phyloP scores from a whole-genome alignment of 1,140 invertebrate genomes.

The Popillia japonica region DNA sequence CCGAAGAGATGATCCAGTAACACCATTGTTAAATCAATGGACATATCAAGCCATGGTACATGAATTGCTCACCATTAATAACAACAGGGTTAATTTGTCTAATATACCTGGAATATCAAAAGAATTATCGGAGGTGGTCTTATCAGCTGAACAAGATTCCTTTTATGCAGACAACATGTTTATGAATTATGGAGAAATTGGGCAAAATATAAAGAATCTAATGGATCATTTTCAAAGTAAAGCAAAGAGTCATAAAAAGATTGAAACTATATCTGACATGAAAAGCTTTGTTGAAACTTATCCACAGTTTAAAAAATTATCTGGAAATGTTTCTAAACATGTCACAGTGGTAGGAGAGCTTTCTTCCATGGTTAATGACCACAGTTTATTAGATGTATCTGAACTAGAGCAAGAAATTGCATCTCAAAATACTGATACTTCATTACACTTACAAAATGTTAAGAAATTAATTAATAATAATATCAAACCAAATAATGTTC shows the following conservation, averaged over 20 bases:
- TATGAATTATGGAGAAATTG: constrained; percentile 97
- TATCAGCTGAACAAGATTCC: constrained; percentile 95
- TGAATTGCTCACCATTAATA: constrained; percentile 92
- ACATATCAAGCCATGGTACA: constrained; percentile 99
- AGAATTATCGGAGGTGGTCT: constrained; percentile 91
- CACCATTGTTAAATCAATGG: constrained; percentile 98
- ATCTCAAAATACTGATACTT: constrained; percentile 91
- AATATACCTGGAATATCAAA: constrained; percentile 84
- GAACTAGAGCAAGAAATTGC: constrained; percentile 97
- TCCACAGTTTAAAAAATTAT: constrained; percentile 99
- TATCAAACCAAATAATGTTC: constrained; percentile 18
- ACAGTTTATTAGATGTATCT: constrained; percentile 89
- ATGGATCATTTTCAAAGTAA: constrained; percentile 99
- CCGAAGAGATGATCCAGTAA: constrained; percentile 92
- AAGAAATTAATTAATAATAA: constrained; percentile 55
- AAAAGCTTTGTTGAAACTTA: constrained; percentile 99
- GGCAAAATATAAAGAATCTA: constrained; percentile 93
- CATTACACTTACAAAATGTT: constrained; percentile 68
- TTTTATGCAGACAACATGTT: constrained; percentile 98
- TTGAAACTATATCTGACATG: constrained; percentile 98
- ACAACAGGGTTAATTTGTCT: constrained; percentile 93
- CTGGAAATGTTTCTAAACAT: constrained; percentile 97
- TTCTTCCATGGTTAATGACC: constrained; percentile 80
- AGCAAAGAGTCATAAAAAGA: constrained; percentile 94
- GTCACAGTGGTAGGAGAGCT: constrained; percentile 95